A percentile compares a stretch with the other conserved stretches of the same genome.
phyloP scores from a whole-genome alignment of 2,888 invertebrate species.

The Anoncus sp. region DNA sequence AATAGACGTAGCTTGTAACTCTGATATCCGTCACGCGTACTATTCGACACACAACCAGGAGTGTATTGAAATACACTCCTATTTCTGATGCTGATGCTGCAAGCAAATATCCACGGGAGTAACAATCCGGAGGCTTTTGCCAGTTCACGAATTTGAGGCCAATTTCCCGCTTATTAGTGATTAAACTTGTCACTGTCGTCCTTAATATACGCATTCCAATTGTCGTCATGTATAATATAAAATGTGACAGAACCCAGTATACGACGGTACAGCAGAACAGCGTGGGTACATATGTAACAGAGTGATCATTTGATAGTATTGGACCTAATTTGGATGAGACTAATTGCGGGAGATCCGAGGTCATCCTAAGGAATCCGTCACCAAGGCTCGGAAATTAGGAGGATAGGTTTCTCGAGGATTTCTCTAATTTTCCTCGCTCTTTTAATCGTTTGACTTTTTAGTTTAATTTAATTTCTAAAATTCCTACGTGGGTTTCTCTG shows the following conservation, averaged over 20 bases:
- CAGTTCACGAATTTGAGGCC: constrained; percentile 34
- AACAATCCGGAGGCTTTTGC: constrained; percentile 5
- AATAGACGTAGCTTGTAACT: constrained; percentile 25
- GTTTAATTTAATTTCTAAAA: too few species aligned
- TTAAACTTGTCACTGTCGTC: constrained; percentile 48
- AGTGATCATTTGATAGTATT: neutral
- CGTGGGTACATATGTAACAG: constrained; percentile 6
- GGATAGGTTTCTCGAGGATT: too few species aligned
- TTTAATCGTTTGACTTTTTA: too few species aligned
- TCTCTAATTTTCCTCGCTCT: too few species aligned
- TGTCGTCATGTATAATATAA: constrained; percentile 34
- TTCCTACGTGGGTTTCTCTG: too few species aligned
- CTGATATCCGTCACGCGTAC: constrained; percentile 43
- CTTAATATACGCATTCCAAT: constrained; percentile 34
- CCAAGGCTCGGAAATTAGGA: too few species aligned
- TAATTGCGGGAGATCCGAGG: too few species aligned
- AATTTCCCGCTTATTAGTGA: constrained; percentile 56
- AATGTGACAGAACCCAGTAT: constrained; percentile 34
- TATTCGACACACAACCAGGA: constrained; percentile 2
- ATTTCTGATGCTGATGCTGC: constrained; percentile 26
- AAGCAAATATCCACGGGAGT: constrained; percentile 22
- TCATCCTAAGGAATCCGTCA: too few species aligned
- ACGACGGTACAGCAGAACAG: constrained; percentile 3
- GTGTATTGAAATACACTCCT: constrained; percentile 1
- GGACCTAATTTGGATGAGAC: too few species aligned